These are phyloP conservation scores for Pseudopipra pipra DNA, from an alignment of 2,113 vertebrate genomes.

Conservation along the genomic window DNA sequence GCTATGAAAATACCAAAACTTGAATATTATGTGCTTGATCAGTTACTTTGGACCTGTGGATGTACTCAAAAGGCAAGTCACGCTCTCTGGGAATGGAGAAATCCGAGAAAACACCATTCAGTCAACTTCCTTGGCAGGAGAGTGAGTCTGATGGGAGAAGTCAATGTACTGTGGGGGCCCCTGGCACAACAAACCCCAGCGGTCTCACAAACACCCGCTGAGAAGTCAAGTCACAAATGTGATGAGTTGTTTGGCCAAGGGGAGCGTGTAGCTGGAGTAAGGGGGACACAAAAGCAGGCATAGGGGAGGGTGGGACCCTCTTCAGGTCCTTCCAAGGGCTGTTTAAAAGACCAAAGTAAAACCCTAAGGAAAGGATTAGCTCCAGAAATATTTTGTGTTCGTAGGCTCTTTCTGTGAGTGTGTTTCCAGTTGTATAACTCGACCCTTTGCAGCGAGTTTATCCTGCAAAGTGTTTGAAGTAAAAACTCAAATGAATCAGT, in stretches of 20 bases:
- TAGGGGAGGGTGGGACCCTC: not conserved
- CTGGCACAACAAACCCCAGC: rapidly evolving
- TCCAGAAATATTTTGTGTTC: not conserved
- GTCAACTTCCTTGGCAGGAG: not conserved
- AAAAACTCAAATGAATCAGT: not conserved
- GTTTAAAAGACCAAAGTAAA: not conserved
- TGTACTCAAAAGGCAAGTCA: not conserved
- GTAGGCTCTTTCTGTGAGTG: not conserved
- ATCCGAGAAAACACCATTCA: not conserved
- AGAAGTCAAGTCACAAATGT: not conserved
- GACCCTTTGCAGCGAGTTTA: not conserved
- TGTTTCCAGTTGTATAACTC: not conserved
- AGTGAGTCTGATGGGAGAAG: not conserved
- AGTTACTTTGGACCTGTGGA: not conserved
- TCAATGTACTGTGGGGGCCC: rapidly evolving
- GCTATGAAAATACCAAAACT: not conserved
- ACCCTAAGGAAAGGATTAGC: not conserved
- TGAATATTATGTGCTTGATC: not conserved
- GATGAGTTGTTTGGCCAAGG: not conserved
- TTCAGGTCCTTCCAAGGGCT: not conserved
- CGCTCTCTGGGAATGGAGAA: not conserved
- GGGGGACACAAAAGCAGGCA: not conserved
- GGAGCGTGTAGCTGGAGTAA: not conserved
- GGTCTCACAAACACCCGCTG: rapidly evolving
- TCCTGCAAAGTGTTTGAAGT: not conserved